Conservation (phyloP, 2,113 vertebrate genomes). For the Pycnonotus jocosus region DNA sequence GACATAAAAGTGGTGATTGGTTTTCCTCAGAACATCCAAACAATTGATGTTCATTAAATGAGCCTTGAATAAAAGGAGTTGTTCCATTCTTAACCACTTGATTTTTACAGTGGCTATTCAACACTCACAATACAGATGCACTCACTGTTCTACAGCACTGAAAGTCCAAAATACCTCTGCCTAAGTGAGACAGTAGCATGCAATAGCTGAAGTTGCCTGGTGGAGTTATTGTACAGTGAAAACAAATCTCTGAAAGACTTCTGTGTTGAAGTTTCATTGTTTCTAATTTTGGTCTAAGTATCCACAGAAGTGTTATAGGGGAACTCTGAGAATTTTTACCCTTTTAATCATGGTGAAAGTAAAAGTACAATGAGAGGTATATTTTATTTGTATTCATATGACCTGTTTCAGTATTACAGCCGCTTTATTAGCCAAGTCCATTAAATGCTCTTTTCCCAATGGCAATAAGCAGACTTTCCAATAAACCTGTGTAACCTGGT, state of each 20-base stretch:
- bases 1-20: neutral
- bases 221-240: neutral
- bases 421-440: neutral
- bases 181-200: neutral
- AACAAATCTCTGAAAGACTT: neutral
- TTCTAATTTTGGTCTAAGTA: neutral
- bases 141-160: neutral
- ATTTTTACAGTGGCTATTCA: neutral
- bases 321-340: neutral
- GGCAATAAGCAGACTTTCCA: slow-evolving; percentile 29
- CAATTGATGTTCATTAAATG: neutral
- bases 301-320: neutral
- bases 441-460: slow-evolving; percentile 39
- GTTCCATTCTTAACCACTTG: neutral
- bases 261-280: neutral
- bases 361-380: neutral
- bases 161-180: neutral
- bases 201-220: neutral
- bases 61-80: neutral
- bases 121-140: neutral
- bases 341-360: neutral
- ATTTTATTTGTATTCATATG: neutral
- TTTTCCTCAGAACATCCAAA: neutral
- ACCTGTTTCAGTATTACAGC: neutral
- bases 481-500: slow-evolving; percentile 52